Conservation (phyloP, 2,797 vertebrate genomes). For the Pogoniulus pusillus region DNA sequence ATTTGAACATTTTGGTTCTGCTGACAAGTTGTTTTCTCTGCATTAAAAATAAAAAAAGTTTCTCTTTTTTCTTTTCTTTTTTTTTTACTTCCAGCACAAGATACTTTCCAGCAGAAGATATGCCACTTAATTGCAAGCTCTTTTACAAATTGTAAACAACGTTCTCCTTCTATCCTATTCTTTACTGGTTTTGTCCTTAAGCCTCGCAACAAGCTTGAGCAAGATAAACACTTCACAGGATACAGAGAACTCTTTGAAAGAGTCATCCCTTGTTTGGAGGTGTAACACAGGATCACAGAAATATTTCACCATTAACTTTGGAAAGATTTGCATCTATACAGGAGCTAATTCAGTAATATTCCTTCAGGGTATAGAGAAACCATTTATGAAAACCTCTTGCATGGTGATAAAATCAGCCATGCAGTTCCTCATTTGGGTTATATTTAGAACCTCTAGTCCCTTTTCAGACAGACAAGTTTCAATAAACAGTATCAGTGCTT, state of each 20-base stretch:
- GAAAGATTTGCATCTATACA: background rate
- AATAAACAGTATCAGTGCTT: constrained; percentile 61
- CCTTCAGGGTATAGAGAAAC: background rate
- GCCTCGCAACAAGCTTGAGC: background rate
- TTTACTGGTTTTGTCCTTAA: background rate
- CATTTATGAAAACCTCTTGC: background rate
- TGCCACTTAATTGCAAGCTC: background rate
- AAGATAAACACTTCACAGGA: constrained; percentile 2
- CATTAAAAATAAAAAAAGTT: background rate
- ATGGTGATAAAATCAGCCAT: constrained; percentile 34
- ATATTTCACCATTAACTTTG: constrained; percentile 27
- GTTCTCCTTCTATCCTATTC: background rate
- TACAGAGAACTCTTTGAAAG: background rate
- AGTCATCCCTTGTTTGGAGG: background rate
- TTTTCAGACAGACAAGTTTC: constrained; percentile 47
- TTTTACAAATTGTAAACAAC: background rate
- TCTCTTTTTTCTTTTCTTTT: too few relatives aligned
- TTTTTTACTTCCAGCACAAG: background rate
- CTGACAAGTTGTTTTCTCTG: background rate
- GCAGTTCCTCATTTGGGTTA: constrained; percentile 7
- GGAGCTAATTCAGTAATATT: constrained; percentile 9
- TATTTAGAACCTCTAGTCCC: background rate
- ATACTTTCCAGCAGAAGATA: background rate
- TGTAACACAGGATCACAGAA: constrained; percentile 46
- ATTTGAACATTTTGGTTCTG: background rate